These are phyloP conservation scores for Synanthedon formicaeformis DNA, from an alignment of 2,888 invertebrate genomes.

Conservation along the genomic window DNA sequence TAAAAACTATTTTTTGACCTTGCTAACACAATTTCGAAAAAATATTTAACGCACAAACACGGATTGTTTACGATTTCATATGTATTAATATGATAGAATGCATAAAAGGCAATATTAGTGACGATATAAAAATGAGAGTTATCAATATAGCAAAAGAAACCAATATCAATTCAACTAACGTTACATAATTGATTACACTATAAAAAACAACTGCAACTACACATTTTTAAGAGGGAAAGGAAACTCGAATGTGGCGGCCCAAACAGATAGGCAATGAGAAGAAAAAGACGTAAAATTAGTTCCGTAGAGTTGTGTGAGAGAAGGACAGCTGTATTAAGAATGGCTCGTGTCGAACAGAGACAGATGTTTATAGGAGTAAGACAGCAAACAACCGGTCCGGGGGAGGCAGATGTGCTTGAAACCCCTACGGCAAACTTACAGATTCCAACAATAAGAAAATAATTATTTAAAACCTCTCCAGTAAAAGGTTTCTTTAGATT, in stretches of 20 bases:
- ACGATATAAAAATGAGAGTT: no score
- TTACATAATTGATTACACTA: slow-evolving; percentile 24
- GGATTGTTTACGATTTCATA: no score
- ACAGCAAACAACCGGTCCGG: slow-evolving; percentile 59
- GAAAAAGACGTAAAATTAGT: slow-evolving; percentile 63
- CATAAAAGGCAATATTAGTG: no score
- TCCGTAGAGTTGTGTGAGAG: slow-evolving; percentile 41
- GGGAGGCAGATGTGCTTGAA: slow-evolving; percentile 63
- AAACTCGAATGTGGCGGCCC: slow-evolving; percentile 27
- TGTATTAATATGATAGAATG: no score
- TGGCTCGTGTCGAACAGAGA: slow-evolving; percentile 30
- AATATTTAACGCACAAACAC: no score
- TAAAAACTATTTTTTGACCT: no score
- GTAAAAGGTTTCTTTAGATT: slow-evolving; percentile 21
- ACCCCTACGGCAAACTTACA: slow-evolving; percentile 55
- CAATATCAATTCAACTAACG: slow-evolving; percentile 5
- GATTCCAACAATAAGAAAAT: slow-evolving; percentile 59
- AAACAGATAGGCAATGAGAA: slow-evolving; percentile 10
- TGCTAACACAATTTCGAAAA: no score
- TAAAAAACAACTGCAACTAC: slow-evolving; percentile 20
- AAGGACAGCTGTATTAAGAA: slow-evolving; percentile 21
- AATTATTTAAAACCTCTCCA: slow-evolving; percentile 43
- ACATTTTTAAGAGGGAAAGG: slow-evolving; percentile 24
- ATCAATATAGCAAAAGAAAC: no score
- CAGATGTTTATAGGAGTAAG: slow-evolving; percentile 27